phyloP scores from a whole-genome alignment of 1,140 invertebrate species.

The Micrasema longulum region DNA sequence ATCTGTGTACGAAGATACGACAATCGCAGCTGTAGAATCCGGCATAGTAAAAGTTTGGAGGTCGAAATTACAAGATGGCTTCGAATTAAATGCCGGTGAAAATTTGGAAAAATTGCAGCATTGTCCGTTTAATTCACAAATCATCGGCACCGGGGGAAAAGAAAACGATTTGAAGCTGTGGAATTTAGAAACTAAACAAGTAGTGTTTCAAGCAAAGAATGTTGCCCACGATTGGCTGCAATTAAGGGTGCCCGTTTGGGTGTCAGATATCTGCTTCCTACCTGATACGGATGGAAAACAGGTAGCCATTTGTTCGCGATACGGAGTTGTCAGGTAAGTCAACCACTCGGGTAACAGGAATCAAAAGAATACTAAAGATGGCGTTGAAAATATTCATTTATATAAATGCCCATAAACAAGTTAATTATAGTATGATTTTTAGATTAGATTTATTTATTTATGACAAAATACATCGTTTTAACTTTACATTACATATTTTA shows the following conservation, averaged over 20 bases:
- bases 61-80: conserved; percentile 57
- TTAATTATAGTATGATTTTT: too few species aligned
- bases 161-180: conserved; percentile 70
- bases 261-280: conserved; percentile 77
- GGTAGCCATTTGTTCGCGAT: conserved; percentile 75
- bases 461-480: too few species aligned
- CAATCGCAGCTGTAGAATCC: conserved; percentile 25
- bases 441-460: too few species aligned
- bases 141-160: conserved; percentile 67
- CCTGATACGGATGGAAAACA: conserved; percentile 64
- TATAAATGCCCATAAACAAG: too few species aligned
- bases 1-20: conserved; percentile 25
- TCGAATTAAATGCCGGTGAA: conserved; percentile 55
- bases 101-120: conserved; percentile 64
- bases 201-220: conserved; percentile 70
- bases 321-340: conserved; percentile 75
- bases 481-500: too few species aligned
- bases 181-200: conserved; percentile 60
- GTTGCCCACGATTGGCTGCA: conserved; percentile 80
- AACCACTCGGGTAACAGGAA: too few species aligned
- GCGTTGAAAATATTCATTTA: too few species aligned
- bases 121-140: conserved; percentile 58
- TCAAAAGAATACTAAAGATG: too few species aligned
- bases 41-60: conserved; percentile 61
- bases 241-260: conserved; percentile 83